Conservation (phyloP, 2,797 vertebrate species). For the Gymnopithys bicolor region DNA sequence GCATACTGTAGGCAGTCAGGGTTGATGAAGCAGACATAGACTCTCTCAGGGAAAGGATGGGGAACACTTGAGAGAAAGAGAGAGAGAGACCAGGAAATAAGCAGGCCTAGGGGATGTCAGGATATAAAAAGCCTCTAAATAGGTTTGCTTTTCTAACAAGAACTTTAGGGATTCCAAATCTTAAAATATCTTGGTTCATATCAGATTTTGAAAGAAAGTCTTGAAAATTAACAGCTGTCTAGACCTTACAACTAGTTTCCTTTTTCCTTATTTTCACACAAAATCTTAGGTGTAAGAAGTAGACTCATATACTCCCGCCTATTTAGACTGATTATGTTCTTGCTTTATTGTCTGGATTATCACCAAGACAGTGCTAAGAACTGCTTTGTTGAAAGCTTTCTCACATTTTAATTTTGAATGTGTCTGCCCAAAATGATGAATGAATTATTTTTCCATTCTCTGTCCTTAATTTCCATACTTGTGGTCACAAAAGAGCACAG, state of each 20-base stretch:
- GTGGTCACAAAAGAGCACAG: background rate
- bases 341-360: background rate
- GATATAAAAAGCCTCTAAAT: constrained; percentile 39
- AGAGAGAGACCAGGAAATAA: constrained; percentile 71
- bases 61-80: constrained; percentile 71
- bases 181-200: background rate
- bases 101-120: constrained; percentile 45
- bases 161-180: background rate
- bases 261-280: background rate
- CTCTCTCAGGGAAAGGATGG: constrained; percentile 66
- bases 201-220: background rate
- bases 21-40: constrained; percentile 57
- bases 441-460: background rate
- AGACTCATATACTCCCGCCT: background rate
- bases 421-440: background rate
- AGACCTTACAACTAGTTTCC: background rate
- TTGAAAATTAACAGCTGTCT: background rate
- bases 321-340: background rate
- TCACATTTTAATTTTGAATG: background rate
- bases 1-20: constrained; percentile 37
- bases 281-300: background rate
- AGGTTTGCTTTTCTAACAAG: background rate
- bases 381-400: background rate
- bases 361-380: background rate
- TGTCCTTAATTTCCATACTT: background rate